Conservation (phyloP, 2,888 invertebrate genomes). For the Pteria penguin region DNA sequence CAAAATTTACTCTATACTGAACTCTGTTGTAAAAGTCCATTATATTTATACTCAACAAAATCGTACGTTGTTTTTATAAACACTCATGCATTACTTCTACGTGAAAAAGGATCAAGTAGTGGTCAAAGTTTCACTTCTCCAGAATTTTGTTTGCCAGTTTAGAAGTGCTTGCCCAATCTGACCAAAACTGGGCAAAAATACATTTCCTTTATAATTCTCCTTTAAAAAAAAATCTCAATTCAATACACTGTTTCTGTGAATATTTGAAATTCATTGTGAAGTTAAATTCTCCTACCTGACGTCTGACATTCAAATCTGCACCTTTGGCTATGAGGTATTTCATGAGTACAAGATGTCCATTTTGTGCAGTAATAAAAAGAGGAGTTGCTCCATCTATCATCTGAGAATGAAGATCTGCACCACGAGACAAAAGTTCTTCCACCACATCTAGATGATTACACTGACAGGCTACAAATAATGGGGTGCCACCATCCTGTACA, state of each 20-base stretch:
- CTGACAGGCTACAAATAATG: conserved; percentile 95
- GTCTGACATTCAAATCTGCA: conserved; percentile 73
- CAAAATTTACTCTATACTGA: no score
- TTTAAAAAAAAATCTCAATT: no score
- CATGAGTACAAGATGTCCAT: conserved; percentile 86
- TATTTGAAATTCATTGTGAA: not conserved
- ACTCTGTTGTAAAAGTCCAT: no score
- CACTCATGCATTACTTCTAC: no score
- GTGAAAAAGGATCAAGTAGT: no score
- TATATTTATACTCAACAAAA: no score
- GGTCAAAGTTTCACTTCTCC: no score
- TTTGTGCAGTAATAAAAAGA: conserved; percentile 96
- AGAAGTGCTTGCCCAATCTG: no score
- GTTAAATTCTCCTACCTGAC: conserved; percentile 73
- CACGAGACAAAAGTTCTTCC: conserved; percentile 86
- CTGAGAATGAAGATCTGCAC: conserved; percentile 87
- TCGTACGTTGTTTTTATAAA: no score
- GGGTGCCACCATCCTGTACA: conserved; percentile 92
- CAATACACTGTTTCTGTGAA: not conserved
- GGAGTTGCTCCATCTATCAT: conserved; percentile 89
- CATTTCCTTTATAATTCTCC: not conserved
- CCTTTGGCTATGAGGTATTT: conserved; percentile 76
- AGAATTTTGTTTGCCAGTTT: no score
- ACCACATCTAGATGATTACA: conserved; percentile 93
- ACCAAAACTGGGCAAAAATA: no score